Evolutionary conservation across 2,888 invertebrate genomes (phyloP).

Genomic region (Pecten maximus): DNA sequence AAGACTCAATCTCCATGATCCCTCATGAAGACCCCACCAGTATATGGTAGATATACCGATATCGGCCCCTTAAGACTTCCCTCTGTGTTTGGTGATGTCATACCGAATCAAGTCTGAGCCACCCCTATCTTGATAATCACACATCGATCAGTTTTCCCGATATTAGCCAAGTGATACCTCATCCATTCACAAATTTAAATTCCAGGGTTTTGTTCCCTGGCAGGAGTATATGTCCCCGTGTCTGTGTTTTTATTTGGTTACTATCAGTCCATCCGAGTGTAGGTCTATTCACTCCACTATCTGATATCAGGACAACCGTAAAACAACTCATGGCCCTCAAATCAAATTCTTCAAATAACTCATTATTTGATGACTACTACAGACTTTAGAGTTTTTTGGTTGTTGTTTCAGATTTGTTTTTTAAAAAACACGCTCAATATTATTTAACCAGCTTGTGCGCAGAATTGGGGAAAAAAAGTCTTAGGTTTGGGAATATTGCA

Average conservation of each 20-base stretch:
- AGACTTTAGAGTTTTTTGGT: not conserved
- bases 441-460: not conserved
- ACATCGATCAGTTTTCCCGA: slow-evolving; percentile 4
- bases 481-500: not conserved
- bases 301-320: not conserved
- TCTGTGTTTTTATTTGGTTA: not conserved
- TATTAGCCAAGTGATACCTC: slow-evolving; percentile 16
- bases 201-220: slow-evolving; percentile 8
- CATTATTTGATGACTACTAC: slow-evolving; percentile 6
- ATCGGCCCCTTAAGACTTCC: not conserved
- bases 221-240: not conserved
- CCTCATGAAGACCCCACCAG: not conserved
- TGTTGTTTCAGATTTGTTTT: not conserved
- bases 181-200: slow-evolving; percentile 30
- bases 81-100: slow-evolving; percentile 6
- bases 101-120: not conserved
- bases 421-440: not conserved
- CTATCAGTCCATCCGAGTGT: slow-evolving; percentile 3
- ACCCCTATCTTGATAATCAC: slow-evolving; percentile 16
- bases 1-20: not conserved
- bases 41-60: not conserved
- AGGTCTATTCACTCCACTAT: not conserved
- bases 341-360: slow-evolving; percentile 16
- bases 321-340: not conserved
- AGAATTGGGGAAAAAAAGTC: not conserved